phyloP scores from a whole-genome alignment of 1,140 invertebrate genomes.

The Drosophila sp. region DNA sequence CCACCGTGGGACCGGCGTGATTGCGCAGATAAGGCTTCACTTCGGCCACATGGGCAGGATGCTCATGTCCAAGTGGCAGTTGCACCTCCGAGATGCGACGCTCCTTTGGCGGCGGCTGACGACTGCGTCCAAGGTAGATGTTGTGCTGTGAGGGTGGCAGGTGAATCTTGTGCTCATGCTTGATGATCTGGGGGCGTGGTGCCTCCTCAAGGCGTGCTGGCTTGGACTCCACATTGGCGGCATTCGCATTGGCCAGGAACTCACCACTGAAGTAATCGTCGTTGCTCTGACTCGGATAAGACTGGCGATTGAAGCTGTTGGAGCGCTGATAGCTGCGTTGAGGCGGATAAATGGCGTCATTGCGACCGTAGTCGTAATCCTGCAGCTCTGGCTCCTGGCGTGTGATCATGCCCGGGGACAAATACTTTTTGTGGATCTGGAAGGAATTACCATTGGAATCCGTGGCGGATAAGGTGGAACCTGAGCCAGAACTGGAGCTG shows the following conservation, averaged over 20 bases:
- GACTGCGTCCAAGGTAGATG: conserved; percentile 67
- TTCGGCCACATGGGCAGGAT: conserved; percentile 65
- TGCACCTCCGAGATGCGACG: conserved; percentile 41
- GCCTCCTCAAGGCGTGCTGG: conserved; percentile 67
- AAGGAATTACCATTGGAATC: conserved; percentile 68
- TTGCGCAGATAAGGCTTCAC: conserved; percentile 65
- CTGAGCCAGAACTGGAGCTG: conserved; percentile 16
- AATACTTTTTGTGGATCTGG: conserved; percentile 64
- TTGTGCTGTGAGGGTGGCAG: conserved; percentile 79
- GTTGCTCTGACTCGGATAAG: conserved; percentile 50
- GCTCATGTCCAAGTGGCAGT: conserved; percentile 19
- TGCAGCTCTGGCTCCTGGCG: conserved; percentile 57
- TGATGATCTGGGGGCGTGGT: conserved; percentile 69
- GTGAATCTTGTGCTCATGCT: conserved; percentile 80
- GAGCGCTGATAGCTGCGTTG: conserved; percentile 59
- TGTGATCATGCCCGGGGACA: conserved; percentile 58
- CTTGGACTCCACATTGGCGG: conserved; percentile 62
- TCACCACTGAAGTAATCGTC: conserved; percentile 75
- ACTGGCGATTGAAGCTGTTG: conserved; percentile 56
- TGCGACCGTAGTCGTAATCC: conserved; percentile 51
- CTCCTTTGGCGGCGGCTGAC: conserved; percentile 54
- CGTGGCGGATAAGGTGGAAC: conserved; percentile 41
- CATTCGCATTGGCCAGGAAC: conserved; percentile 67
- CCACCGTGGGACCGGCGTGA: conserved; percentile 57
- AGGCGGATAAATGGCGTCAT: conserved; percentile 40